A percentile compares a stretch with the other conserved stretches of the same genome.
Conservation (phyloP, 2,797 vertebrate species). For the Morus bassanus region DNA sequence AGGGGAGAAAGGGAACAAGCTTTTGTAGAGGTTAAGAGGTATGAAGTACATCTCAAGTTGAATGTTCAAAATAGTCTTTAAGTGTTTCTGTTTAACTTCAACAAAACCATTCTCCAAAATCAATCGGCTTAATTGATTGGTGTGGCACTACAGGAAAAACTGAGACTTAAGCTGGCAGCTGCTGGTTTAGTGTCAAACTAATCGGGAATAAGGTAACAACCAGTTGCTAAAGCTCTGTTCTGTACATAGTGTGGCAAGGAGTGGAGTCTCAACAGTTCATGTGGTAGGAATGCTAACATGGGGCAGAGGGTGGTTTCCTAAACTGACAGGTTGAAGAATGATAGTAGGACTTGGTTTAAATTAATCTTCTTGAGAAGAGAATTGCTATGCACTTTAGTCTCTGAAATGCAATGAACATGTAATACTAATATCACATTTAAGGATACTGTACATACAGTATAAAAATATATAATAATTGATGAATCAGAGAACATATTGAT, state of each 20-base stretch:
- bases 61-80: neutral
- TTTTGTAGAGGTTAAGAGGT: neutral
- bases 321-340: neutral
- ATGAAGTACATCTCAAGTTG: neutral
- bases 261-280: neutral
- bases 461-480: neutral
- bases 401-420: neutral
- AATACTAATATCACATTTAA: neutral
- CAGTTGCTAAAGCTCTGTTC: neutral
- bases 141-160: neutral
- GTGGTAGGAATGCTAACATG: fast-evolving
- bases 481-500: neutral
- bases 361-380: neutral
- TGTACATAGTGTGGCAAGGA: fast-evolving
- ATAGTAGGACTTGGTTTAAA: neutral
- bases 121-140: neutral
- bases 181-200: neutral
- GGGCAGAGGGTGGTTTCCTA: neutral
- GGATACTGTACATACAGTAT: neutral
- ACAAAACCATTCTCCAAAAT: neutral
- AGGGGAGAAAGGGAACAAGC: neutral
- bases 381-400: neutral
- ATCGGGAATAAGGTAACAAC: neutral
- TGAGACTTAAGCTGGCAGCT: neutral
- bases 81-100: neutral